These are phyloP conservation scores for Champsocephalus gunnari DNA, from an alignment of 2,797 vertebrate species.

Conservation along the genomic window DNA sequence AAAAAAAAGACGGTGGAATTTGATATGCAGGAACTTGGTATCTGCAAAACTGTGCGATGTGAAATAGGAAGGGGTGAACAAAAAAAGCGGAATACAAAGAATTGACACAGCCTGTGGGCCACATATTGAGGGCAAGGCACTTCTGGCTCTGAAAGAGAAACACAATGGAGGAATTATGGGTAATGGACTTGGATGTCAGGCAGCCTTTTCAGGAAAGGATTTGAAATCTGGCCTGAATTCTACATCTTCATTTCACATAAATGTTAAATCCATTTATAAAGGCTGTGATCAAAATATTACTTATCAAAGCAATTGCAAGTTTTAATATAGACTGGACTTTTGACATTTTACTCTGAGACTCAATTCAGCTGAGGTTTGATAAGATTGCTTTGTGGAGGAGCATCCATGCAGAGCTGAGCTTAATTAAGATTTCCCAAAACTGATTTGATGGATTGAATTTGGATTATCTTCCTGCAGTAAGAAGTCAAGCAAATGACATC, in stretches of 20 bases:
- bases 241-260: conserved; percentile 22
- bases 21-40: no score
- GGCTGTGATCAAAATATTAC: conserved; percentile 19
- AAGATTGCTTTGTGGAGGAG: background rate
- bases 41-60: conserved; percentile 19
- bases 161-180: conserved; percentile 47
- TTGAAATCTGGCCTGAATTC: conserved; percentile 39
- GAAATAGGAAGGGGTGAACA: background rate
- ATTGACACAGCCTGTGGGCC: conserved; percentile 27
- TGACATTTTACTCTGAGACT: background rate
- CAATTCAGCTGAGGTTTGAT: background rate
- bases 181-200: conserved; percentile 34
- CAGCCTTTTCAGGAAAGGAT: conserved; percentile 22
- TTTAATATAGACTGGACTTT: background rate
- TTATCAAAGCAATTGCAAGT: conserved; percentile 4
- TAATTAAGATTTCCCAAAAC: background rate
- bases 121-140: conserved; percentile 43
- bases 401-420: background rate
- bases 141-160: conserved; percentile 35
- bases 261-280: conserved; percentile 18
- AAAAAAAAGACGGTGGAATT: background rate
- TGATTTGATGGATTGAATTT: background rate
- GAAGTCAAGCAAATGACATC: background rate
- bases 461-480: background rate
- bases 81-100: conserved; percentile 4